These are phyloP conservation scores for Brachionichthys hirsutus DNA, from an alignment of 2,113 vertebrate species.

Conservation along the genomic window DNA sequence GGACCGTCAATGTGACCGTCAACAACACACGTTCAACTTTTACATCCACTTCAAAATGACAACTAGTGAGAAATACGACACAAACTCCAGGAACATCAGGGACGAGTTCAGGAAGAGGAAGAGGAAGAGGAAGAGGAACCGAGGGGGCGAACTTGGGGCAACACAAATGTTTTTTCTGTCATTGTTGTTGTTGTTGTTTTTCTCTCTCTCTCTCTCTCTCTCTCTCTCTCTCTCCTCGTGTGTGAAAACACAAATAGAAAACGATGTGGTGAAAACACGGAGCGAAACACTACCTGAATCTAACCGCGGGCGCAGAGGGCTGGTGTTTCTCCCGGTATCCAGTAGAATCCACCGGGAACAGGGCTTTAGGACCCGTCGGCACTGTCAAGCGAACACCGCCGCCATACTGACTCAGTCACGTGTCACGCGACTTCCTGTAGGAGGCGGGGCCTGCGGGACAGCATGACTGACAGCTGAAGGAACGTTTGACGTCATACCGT, in stretches of 20 bases:
- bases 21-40: no score
- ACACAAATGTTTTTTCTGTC: no score
- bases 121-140: no score
- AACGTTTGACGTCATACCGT: neutral
- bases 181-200: no score
- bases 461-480: slow-evolving; percentile 43
- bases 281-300: slow-evolving; percentile 23
- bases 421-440: slow-evolving; percentile 62
- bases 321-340: neutral
- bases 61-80: no score
- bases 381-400: slow-evolving; percentile 50
- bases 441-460: slow-evolving; percentile 55
- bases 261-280: neutral
- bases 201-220: no score
- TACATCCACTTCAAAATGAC: no score
- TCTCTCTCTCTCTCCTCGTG: neutral
- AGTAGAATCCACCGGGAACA: slow-evolving; percentile 25
- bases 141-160: no score
- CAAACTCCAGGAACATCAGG: no score
- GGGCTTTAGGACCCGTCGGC: slow-evolving; percentile 61
- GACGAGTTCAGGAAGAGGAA: no score
- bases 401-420: slow-evolving; percentile 77
- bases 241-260: neutral
- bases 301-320: slow-evolving; percentile 12
- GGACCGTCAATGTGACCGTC: no score